These are phyloP conservation scores for Leptocoma aspasia DNA, from an alignment of 2,113 vertebrate genomes.

Conservation along the genomic window DNA sequence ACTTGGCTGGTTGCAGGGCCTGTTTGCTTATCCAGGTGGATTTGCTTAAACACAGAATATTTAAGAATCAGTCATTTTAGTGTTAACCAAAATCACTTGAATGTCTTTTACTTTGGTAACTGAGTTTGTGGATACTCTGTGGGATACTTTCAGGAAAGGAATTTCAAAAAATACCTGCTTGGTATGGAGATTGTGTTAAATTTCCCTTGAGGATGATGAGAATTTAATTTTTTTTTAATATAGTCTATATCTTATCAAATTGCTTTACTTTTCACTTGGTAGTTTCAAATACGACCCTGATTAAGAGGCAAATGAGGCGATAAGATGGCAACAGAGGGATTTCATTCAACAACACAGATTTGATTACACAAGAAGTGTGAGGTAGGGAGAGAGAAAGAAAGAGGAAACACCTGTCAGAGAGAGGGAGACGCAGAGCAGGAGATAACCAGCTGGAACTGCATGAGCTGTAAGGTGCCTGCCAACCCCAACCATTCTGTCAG, in stretches of 20 bases:
- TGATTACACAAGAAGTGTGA: not conserved
- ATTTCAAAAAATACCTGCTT: not conserved
- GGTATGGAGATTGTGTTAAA: not conserved
- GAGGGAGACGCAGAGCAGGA: not conserved
- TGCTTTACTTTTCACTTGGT: not conserved
- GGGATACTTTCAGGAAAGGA: not conserved
- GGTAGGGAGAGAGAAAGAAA: not conserved
- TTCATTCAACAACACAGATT: not conserved
- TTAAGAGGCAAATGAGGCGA: not conserved
- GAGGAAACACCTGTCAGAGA: not conserved
- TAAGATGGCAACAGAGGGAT: not conserved
- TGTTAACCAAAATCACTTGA: not conserved
- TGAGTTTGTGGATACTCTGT: not conserved
- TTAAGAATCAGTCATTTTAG: not conserved
- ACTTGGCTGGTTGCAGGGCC: not conserved
- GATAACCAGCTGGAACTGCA: not conserved
- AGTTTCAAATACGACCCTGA: not conserved
- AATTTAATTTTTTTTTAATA: not conserved
- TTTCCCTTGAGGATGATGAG: not conserved
- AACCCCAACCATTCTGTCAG: fast-evolving
- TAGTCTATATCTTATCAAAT: not conserved
- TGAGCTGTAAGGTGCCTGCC: not conserved
- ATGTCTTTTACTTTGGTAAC: not conserved
- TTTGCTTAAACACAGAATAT: not conserved
- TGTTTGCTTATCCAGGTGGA: not conserved